Evolutionary conservation across 2,888 invertebrate species (phyloP).

Genomic region (Acronicta aceris): DNA sequence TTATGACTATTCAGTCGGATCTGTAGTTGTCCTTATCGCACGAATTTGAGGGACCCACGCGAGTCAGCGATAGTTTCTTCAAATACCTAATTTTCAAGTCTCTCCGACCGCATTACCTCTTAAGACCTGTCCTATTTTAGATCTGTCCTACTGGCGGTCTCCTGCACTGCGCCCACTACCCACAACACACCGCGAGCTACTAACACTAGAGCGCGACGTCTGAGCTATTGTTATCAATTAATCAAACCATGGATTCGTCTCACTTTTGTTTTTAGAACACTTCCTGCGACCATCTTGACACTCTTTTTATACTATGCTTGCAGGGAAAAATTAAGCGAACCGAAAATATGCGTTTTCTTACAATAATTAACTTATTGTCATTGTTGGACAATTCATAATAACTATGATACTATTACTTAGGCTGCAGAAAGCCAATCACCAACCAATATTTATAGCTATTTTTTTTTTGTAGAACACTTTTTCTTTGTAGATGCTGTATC

Average conservation of each 20-base stretch:
- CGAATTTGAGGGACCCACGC: no score
- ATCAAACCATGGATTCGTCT: slow-evolving; percentile 70
- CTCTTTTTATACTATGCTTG: slow-evolving; percentile 23
- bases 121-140: neutral
- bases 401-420: no score
- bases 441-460: no score
- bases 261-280: slow-evolving; percentile 68
- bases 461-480: no score
- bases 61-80: no score
- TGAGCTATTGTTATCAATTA: slow-evolving; percentile 80
- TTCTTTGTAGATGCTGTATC: no score
- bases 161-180: slow-evolving; percentile 22
- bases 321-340: slow-evolving; percentile 8
- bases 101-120: no score
- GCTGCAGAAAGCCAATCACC: no score
- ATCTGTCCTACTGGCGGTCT: slow-evolving; percentile 30
- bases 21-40: no score
- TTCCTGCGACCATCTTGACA: slow-evolving; percentile 37
- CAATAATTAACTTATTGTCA: neutral
- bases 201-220: slow-evolving; percentile 55
- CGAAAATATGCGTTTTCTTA: slow-evolving; percentile 1
- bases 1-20: no score
- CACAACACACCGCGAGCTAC: slow-evolving; percentile 55
- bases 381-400: no score
- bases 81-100: no score